Base-by-base conservation (phyloP, 2,113 vertebrate genomes). In the Corythornis cristatus region DNA sequence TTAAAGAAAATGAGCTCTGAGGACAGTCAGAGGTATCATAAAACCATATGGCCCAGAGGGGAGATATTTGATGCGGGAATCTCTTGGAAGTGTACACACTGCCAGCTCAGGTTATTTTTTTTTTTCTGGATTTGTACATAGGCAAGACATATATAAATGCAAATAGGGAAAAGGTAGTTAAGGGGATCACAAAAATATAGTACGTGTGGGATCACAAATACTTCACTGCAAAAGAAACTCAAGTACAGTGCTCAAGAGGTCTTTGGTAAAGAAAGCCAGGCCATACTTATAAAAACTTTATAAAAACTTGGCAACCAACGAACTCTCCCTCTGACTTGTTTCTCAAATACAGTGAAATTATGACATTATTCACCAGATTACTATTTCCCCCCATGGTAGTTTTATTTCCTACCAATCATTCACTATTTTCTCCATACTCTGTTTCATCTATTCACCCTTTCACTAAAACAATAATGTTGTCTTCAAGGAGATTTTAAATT, bases 1-100 rank as follows among this genome's bases (percentile, higher is more conserved):
- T 97, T 93, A 95, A 94, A 84, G 90, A 91, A 95, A 95, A 95
- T 71, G 82, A 96, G 93, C 93, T 92, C 58, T 61, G 61, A 97
- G 81, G 92, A 88, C 87, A 93, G 89, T 70, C 16, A 76, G 86
- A 77, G 87, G 90, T 93, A 83, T 89, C 84, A 89, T 76, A 93
- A 89, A 51, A 68, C 74, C 71, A 42, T 40, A 64, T 37, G 48
- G 79, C 90, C 84, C 23, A 71, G 84, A 94, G 85, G 88, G 86
- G 94, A 89, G 68, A 94, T 94, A 95, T 87, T 86, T 79, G 81
- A 90, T 89, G 77, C 53, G 50, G 46, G 42, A 86, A 75, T 71
- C n/a, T 85, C 61, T 89, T 68, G 35, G 51, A 66, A 81, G 22
- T 23, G 26, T 85, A 75, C 64, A 88, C 29, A n/a, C 18, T 82